Conservation (phyloP, 2,797 vertebrate species). For the Poeciliopsis paucimaculata region DNA sequence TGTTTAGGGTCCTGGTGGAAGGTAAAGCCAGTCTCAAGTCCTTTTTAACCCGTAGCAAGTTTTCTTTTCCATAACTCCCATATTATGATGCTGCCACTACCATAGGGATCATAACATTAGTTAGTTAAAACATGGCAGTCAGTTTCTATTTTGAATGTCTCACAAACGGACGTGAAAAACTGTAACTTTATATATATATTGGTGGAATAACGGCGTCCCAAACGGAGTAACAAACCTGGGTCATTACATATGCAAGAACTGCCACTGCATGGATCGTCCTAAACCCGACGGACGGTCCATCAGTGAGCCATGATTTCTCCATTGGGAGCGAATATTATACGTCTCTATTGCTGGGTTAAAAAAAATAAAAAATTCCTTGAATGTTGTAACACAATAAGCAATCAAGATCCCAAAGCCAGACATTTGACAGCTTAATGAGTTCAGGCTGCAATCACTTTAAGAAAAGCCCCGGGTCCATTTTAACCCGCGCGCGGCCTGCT, state of each 20-base stretch:
- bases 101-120: too few relatives aligned
- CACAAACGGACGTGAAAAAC: not conserved
- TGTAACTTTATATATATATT: not conserved
- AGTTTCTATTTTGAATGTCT: not conserved
- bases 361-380: constrained; percentile 69
- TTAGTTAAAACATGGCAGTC: not conserved
- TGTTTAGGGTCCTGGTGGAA: not conserved
- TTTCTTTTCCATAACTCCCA: not conserved
- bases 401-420: constrained; percentile 73
- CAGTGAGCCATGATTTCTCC: constrained; percentile 31
- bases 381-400: constrained; percentile 78
- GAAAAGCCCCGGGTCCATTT: constrained; percentile 66
- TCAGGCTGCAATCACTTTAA: constrained; percentile 76
- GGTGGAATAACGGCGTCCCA: not conserved
- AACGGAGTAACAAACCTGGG: not conserved
- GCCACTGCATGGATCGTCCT: not conserved
- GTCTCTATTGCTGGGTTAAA: constrained; percentile 49
- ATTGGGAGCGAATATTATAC: constrained; percentile 25
- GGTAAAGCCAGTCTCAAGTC: not conserved
- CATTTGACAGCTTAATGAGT: constrained; percentile 80
- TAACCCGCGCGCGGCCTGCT: constrained; percentile 52
- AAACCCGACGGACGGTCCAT: constrained; percentile 18
- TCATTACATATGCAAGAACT: not conserved
- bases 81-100: not conserved
- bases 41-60: not conserved